Conservation (phyloP, 92 coral and sea anemone species). For the Zoanthus sociatus region DNA sequence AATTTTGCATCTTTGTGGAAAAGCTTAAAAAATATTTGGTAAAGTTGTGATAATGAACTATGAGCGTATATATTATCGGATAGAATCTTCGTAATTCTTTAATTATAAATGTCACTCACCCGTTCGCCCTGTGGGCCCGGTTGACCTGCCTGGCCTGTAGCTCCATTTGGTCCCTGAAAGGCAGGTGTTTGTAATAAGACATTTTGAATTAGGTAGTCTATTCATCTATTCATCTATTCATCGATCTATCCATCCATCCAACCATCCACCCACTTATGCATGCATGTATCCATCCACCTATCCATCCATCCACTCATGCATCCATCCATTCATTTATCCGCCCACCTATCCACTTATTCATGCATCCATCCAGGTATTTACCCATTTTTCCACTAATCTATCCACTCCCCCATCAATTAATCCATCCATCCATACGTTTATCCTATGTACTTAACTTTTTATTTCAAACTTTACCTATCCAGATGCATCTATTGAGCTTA, state of each 20-base stretch:
- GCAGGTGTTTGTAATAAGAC: background rate
- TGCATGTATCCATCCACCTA: background rate
- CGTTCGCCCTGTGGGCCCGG: background rate
- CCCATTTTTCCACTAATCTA: too few species aligned
- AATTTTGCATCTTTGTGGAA: too few species aligned
- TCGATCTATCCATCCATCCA: background rate
- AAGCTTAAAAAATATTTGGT: too few species aligned
- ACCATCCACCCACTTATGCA: background rate
- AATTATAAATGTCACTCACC: background rate
- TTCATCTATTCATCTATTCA: background rate
- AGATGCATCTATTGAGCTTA: too few species aligned
- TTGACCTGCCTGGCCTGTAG: background rate
- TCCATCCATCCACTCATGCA: background rate
- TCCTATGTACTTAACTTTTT: too few species aligned
- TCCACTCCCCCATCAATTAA: too few species aligned
- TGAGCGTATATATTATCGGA: too few species aligned
- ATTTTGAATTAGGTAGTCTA: background rate
- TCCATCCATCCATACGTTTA: too few species aligned
- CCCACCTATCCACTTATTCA: too few species aligned
- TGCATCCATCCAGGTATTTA: too few species aligned
- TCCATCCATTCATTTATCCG: background rate
- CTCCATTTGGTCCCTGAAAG: constrained; percentile 1
- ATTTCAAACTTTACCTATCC: too few species aligned
- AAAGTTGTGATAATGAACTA: too few species aligned
- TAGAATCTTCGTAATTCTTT: background rate